Evolutionary conservation across 2,113 vertebrate species (phyloP).

Genomic region (Pollachius pollachius): DNA sequence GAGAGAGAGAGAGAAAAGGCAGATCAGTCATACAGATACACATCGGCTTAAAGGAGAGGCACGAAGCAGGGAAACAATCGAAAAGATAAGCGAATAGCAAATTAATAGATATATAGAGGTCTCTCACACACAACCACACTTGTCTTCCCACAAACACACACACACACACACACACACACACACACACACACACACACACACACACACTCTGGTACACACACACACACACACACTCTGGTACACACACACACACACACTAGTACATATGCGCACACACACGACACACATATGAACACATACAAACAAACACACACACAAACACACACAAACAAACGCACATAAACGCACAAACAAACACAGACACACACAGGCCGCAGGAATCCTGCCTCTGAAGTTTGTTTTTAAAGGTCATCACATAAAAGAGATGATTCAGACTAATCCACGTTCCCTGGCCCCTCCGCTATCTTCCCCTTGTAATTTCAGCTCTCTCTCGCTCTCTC

Average conservation of each 20-base stretch:
- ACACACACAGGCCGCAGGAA: not conserved
- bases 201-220: not conserved
- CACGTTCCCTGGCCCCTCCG: slow-evolving; percentile 27
- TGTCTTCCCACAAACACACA: no score
- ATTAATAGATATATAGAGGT: no score
- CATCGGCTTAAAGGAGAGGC: not conserved
- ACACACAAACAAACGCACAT: slow-evolving; percentile 14
- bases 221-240: slow-evolving; percentile 12
- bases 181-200: no score
- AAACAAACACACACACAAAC: slow-evolving; percentile 9
- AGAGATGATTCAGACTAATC: slow-evolving; percentile 68
- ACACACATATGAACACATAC: slow-evolving; percentile 1
- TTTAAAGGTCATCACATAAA: slow-evolving; percentile 74
- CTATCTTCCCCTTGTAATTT: slow-evolving; percentile 54
- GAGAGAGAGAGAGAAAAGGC: no score
- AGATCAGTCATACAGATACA: slow-evolving; percentile 4
- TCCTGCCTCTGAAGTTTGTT: slow-evolving; percentile 51
- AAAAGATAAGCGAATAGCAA: not conserved
- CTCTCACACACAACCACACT: no score
- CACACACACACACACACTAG: not conserved
- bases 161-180: no score
- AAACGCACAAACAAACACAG: slow-evolving; percentile 20
- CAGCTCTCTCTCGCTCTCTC: slow-evolving; percentile 28
- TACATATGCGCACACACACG: slow-evolving; percentile 1
- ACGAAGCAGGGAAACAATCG: not conserved